Evolutionary conservation across 2,888 invertebrate genomes (phyloP), one percentile per base, ranked within the genome.

Genomic region (Ellobium chinense): DNA sequence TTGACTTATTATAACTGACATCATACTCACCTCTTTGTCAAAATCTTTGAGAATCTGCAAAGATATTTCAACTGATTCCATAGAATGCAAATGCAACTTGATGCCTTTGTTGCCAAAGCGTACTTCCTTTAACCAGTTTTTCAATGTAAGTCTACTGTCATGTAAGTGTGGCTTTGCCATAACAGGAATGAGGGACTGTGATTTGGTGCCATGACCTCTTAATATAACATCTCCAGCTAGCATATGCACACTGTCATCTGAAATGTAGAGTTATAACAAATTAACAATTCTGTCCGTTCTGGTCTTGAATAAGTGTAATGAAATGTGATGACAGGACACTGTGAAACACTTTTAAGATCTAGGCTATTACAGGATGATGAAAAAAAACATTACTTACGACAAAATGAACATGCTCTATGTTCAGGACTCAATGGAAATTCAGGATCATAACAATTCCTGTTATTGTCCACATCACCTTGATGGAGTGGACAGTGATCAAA

Each of bases 61-160:
- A n/a, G 92, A 91, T 1, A 92, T 90, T 81, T 93, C 92, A 2
- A 94, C 96, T 0, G 96, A 96, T 66, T 96, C 96, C 63, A 95
- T 95, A 1, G 95, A 94, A 92, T 98, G 98, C 91, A 98, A 97
- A 93, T 98, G 97, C 65, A 98, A 93, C 91, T 98, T 98, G 0
- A 97, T 95, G 0, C 97, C 97, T 91, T 96, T 97, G 86, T 83
- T 82, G 12, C 82, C 75, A 24, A 84, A 82, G 56, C 96, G 95
- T 0, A 94, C 93, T 2, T 93, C 91, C 1, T 93, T 91, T 12
- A 98, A 93, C 94, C 97, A 98, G 24, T 95, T 94, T 0, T 95
- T 94, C 29, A 98, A 94, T 1, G 96, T 95, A 56, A 98, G 94
- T 92, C 97, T 96, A 0, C 97, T 97, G 21, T 92, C 93, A 3